Evolutionary conservation across 2,888 invertebrate species (phyloP), one percentile per base, ranked within the genome.

Genomic region (Amiota mariae): DNA sequence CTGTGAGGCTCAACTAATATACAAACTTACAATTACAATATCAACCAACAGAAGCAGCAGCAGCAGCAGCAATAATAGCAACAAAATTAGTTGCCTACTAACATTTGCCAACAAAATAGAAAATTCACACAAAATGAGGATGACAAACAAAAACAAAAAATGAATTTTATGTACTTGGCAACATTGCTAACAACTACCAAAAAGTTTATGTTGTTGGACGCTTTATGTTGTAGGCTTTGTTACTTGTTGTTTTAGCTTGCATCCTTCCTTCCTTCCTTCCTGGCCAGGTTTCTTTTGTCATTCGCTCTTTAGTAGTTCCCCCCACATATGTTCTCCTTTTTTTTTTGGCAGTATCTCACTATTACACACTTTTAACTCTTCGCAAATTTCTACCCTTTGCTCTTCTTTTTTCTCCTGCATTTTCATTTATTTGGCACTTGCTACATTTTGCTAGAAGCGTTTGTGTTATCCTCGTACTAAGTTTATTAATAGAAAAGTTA

Each of bases 401-500:
- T 36, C 36, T 36, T 36, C 8, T 36, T 6, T 6, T 36, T 36
- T 0, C 36, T 36, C 36, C 6, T 36, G 36, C 6, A 6, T 36
- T 36, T 6, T 6, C 36, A 74, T 72, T 48, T 77, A 68, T 73
- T 78, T 63, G 63, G 77, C 77, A 78, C 72, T 72, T 36, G 36
- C 36, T 36, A 36, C 36, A 36, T 36, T 48, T 67, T 47, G 71
- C 67, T 78, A 63, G 67, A 72, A 74, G 64, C 72, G 59, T 9
- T 49, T 73, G 36, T 36, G 36, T 36, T 36, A 36, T 36, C 36
- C 72, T 57, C 51, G 49, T 70, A 66, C 74, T 72, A 78, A 78
- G 78, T 78, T 78, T 78, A 75, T 78, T 78, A 78, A 78, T 78
- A 78, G 78, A 73, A 78, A 78, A 78, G 78, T 78, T 78, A 71